Evolutionary conservation across 2,113 vertebrate species (phyloP).

Genomic region (Litocranius walleri): DNA sequence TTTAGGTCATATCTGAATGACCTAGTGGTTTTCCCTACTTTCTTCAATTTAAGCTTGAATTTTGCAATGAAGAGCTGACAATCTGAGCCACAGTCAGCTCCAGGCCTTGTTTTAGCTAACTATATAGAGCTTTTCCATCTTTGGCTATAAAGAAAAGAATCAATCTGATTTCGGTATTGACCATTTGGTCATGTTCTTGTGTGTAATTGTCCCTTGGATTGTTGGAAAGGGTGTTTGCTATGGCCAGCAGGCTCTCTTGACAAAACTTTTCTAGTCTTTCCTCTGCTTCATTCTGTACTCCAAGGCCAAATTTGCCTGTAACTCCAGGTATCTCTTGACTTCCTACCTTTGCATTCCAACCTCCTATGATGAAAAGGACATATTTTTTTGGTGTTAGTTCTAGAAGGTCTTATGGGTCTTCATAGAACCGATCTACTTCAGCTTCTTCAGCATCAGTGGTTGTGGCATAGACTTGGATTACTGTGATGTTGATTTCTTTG

Average conservation of each 20-base stretch:
- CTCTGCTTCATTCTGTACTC: background rate
- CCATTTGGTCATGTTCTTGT: background rate
- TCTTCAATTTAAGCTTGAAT: background rate
- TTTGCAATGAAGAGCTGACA: background rate
- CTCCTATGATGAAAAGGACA: background rate
- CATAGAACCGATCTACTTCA: background rate
- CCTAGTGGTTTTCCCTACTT: background rate
- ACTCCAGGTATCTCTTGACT: background rate
- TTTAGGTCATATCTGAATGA: background rate
- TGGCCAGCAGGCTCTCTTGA: background rate
- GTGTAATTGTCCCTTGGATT: background rate
- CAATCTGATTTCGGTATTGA: background rate
- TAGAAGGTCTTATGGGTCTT: background rate
- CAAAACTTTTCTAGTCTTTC: background rate
- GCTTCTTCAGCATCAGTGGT: background rate
- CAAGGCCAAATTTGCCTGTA: background rate
- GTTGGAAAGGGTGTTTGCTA: background rate
- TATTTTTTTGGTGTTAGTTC: background rate
- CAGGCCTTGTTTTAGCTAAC: background rate
- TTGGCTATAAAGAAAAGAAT: background rate
- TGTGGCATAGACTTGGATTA: background rate
- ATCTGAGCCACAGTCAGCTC: background rate
- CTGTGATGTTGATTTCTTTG: background rate
- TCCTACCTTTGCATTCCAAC: background rate
- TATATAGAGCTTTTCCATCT: background rate